These are phyloP conservation scores for Sebastes cheni DNA, from an alignment of 2,797 vertebrate species.

Conservation along the genomic window DNA sequence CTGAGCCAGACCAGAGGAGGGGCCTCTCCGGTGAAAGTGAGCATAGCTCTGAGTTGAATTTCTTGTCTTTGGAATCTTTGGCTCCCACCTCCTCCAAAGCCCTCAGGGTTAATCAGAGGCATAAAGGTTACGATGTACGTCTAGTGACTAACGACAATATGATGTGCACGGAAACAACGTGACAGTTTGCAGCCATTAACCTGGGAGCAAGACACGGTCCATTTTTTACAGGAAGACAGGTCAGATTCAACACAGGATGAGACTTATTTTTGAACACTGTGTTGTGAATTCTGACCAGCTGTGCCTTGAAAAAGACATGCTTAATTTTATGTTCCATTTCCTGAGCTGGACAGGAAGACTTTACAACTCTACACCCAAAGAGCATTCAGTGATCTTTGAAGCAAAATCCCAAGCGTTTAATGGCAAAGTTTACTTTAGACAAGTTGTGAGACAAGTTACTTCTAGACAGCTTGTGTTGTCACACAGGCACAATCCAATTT, in stretches of 20 bases:
- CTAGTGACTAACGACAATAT: slow-evolving; percentile 89
- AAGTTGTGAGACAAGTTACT: slow-evolving; percentile 38
- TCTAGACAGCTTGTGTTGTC: slow-evolving; percentile 60
- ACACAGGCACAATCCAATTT: slow-evolving; percentile 60
- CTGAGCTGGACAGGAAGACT: background rate
- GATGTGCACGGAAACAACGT: slow-evolving; percentile 80
- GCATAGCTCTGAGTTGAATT: slow-evolving; percentile 36
- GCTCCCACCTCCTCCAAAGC: slow-evolving; percentile 66
- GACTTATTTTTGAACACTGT: slow-evolving; percentile 48
- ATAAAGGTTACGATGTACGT: slow-evolving; percentile 90
- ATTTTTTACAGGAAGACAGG: slow-evolving; percentile 58
- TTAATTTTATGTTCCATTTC: slow-evolving; percentile 36
- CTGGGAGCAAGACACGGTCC: slow-evolving; percentile 55
- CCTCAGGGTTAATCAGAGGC: slow-evolving; percentile 85
- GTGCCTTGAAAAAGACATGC: slow-evolving; percentile 2
- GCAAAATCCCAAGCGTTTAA: slow-evolving; percentile 39
- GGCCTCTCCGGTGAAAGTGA: slow-evolving; percentile 59
- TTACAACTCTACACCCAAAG: slow-evolving; percentile 12
- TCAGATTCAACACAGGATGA: slow-evolving; percentile 64
- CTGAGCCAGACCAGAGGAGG: slow-evolving; percentile 90
- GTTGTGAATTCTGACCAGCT: slow-evolving; percentile 33
- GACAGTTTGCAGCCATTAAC: slow-evolving; percentile 83
- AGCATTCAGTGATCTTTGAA: slow-evolving; percentile 37
- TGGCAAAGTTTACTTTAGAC: slow-evolving; percentile 43
- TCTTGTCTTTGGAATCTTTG: slow-evolving; percentile 68